A percentile compares a stretch with the other conserved stretches of the same genome.
Evolutionary conservation across 2,113 vertebrate genomes (phyloP).

Genomic region (Charadrius vociferus): DNA sequence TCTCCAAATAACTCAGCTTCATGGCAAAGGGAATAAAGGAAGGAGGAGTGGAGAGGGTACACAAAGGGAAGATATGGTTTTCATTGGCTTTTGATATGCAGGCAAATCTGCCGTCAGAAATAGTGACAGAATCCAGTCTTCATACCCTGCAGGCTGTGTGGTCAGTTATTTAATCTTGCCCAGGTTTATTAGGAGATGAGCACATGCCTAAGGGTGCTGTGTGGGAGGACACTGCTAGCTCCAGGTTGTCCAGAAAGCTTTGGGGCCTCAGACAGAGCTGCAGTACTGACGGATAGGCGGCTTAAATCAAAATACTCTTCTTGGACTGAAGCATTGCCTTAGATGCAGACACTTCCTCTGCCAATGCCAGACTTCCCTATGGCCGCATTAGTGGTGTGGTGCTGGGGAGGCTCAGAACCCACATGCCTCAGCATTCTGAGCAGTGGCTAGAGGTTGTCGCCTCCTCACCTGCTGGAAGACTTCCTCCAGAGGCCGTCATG

Average conservation of each 20-base stretch:
- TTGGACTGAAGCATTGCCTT: background rate
- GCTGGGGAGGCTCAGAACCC: background rate
- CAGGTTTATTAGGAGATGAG: background rate
- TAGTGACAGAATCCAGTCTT: background rate
- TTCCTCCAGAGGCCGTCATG: background rate
- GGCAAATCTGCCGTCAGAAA: background rate
- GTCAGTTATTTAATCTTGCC: background rate
- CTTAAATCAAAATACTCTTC: background rate
- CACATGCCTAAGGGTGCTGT: background rate
- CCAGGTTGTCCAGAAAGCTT: background rate
- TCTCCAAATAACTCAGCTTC: background rate
- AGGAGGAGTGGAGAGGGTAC: background rate
- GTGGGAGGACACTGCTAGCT: background rate
- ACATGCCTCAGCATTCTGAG: background rate
- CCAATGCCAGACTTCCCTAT: rapidly evolving
- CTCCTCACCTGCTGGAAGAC: background rate
- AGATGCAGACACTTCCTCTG: background rate
- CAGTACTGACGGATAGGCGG: rapidly evolving
- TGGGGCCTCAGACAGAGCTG: background rate
- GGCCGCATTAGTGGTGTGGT: rapidly evolving
- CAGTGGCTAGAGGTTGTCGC: background rate
- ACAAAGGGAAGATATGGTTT: background rate
- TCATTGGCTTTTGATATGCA: background rate
- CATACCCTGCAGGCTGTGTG: background rate
- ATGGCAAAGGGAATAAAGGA: background rate